Conservation (phyloP, 1,140 invertebrate species). For the Ericerus pela region DNA sequence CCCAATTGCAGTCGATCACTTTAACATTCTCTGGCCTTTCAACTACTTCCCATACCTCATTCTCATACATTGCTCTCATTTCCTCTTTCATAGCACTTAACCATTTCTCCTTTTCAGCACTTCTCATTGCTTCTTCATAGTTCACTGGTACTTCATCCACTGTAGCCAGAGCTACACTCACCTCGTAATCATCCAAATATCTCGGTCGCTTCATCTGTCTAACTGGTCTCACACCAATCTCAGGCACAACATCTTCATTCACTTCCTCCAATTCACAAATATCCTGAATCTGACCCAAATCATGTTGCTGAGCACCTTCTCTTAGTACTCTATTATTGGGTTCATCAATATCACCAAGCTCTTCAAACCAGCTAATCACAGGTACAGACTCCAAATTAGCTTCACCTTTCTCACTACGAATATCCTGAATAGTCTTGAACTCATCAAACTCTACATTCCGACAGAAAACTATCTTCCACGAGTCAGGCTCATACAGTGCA, state of each 20-base stretch:
- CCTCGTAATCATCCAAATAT: neutral
- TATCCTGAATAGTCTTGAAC: neutral
- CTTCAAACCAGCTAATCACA: neutral
- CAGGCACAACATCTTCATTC: neutral
- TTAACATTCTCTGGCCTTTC: neutral
- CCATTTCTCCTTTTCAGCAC: neutral
- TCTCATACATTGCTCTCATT: neutral
- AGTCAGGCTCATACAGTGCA: neutral
- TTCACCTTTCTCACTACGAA: neutral
- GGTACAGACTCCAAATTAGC: neutral
- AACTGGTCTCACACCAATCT: neutral
- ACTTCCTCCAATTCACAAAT: neutral
- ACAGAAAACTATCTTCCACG: neutral
- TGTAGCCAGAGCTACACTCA: neutral
- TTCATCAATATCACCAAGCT: neutral
- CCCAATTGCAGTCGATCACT: neutral
- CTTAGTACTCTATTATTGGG: neutral
- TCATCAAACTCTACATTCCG: slow-evolving; percentile 13
- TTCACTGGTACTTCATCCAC: neutral
- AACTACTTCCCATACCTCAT: slow-evolving; percentile 11
- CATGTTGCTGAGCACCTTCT: neutral
- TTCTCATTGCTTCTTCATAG: slow-evolving; percentile 3
- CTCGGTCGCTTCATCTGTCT: neutral
- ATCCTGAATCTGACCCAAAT: neutral
- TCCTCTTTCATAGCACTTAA: slow-evolving; percentile 1